Evolutionary conservation across 2,888 invertebrate genomes (phyloP).

Genomic region (Plagodis pulveraria): DNA sequence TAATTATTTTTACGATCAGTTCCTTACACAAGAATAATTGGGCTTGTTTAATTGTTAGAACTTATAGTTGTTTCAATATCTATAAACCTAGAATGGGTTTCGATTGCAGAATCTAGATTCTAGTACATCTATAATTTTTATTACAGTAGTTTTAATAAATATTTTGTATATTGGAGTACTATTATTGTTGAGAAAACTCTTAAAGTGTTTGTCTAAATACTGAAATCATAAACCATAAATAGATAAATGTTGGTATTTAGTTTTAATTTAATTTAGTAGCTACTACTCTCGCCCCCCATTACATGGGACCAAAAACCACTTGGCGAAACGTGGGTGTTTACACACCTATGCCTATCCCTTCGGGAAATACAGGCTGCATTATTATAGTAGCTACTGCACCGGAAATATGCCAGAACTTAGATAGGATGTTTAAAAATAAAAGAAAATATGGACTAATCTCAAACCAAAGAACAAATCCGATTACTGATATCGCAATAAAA

Average conservation of each 20-base stretch:
- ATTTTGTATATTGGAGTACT: background rate
- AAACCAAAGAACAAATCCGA: constrained; percentile 32
- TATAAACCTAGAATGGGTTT: background rate
- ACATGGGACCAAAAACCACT: too few species aligned
- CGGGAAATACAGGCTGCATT: too few species aligned
- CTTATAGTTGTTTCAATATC: background rate
- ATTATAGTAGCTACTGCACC: too few species aligned
- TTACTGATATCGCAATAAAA: constrained; percentile 30
- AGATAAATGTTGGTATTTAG: too few species aligned
- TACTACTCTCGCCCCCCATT: too few species aligned
- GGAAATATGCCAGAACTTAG: too few species aligned
- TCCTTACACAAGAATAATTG: constrained; percentile 7
- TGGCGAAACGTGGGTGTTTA: too few species aligned
- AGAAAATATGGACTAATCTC: constrained; percentile 1
- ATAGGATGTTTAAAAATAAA: background rate
- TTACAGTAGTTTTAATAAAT: background rate
- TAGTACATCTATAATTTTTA: background rate
- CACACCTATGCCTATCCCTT: too few species aligned
- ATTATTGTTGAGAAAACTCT: background rate
- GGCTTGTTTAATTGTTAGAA: constrained; percentile 1
- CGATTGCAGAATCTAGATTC: background rate
- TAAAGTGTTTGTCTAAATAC: too few species aligned
- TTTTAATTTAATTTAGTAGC: too few species aligned
- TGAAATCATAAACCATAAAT: too few species aligned
- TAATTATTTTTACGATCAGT: constrained; percentile 11